Evolutionary conservation across 1,140 invertebrate species (phyloP), one percentile per base, ranked within the genome.

Genomic region (Drosophila funebris): DNA sequence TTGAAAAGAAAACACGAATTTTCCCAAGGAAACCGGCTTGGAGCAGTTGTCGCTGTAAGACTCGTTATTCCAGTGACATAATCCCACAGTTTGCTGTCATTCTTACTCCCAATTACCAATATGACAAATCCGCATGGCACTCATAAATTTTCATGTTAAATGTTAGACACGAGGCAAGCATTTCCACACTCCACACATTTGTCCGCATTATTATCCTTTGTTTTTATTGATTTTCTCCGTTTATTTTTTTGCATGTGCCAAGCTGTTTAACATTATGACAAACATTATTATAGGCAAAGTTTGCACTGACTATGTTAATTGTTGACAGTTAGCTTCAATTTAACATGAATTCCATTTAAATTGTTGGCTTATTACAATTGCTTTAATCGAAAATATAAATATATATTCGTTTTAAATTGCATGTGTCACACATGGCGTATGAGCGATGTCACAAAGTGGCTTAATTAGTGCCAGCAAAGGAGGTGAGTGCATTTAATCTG

Each of bases 71-170:
- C 11, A 36, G 11, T 9, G 20, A 22, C 11, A 52, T 31, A 18
- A 13, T 39, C 13, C 29, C 3, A 3, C 11, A 43, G 37, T 27
- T 27, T 41, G 18, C 24, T 48, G 57, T 33, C 57, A 60, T 36
- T 60, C 24, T 48, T 16, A 29, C 31, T 31, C 9, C 24, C 9
- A 37, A 61, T 69, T 66, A 31, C 50, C 11, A 63, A 56, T 71
- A 64, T 56, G 41, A 71, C 27, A 53, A 57, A 52, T 36, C 13
- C 44, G 44, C 48, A 18, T 13, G 44, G 29, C 31, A 68, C 39
- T 73, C 70, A 44, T 60, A 73, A 68, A 60, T 68, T 48, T 53
- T 68, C 53, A 9, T 44, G 44, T 43, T 53, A 60, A 73, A 73
- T 53, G 69, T 36, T 68, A 9, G 53, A 20, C 63, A 60, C 37